These are phyloP conservation scores for Seriola aureovittata DNA, from an alignment of 2,113 vertebrate species.

Conservation along the genomic window DNA sequence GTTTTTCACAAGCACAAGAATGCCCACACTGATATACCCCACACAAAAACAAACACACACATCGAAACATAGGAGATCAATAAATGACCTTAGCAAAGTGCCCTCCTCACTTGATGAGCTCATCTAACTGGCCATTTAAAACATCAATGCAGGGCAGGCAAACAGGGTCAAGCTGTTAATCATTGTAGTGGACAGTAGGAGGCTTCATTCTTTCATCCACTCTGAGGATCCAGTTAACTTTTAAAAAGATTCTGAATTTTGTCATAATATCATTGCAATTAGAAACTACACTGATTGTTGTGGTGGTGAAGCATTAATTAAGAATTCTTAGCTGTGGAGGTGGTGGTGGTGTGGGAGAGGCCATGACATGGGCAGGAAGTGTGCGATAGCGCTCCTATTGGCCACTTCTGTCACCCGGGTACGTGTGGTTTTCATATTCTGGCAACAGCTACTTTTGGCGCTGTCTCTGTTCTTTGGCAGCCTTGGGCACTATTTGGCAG, in stretches of 20 bases:
- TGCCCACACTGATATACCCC: slow-evolving; percentile 2
- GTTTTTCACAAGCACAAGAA: background rate
- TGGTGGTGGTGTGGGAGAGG: background rate
- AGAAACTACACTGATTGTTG: background rate
- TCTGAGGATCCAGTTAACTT: background rate
- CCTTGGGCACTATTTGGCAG: slow-evolving; percentile 58
- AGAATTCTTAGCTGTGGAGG: no score
- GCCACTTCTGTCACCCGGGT: background rate
- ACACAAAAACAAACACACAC: slow-evolving; percentile 1
- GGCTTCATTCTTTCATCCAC: background rate
- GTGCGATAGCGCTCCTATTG: slow-evolving; percentile 16
- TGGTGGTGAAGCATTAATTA: background rate
- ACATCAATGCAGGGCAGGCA: slow-evolving; percentile 30
- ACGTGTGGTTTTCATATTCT: slow-evolving; percentile 20
- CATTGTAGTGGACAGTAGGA: slow-evolving; percentile 10
- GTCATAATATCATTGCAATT: background rate
- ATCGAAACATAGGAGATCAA: slow-evolving; percentile 28
- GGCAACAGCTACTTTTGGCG: slow-evolving; percentile 27
- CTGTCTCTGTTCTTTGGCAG: slow-evolving; percentile 36
- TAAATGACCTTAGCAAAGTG: slow-evolving; percentile 40
- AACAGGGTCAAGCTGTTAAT: slow-evolving; percentile 32
- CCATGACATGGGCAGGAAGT: background rate
- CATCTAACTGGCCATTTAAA: slow-evolving; percentile 55
- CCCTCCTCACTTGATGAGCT: slow-evolving; percentile 47
- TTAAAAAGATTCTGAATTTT: background rate